Evolutionary conservation across 2,888 invertebrate species (phyloP).

Genomic region (Scaptomyza tumidula): DNA sequence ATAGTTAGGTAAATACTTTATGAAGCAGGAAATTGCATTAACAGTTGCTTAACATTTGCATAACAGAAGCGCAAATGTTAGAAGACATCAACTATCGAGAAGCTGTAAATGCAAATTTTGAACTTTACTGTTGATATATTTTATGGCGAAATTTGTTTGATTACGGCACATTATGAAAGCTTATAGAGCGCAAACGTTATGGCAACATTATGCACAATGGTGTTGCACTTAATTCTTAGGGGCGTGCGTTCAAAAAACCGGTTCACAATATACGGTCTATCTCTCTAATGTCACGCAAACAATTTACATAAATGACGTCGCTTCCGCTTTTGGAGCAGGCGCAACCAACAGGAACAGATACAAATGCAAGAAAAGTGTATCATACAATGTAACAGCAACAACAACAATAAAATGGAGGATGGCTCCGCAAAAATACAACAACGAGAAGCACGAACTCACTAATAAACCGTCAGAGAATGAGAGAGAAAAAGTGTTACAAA

Average conservation of each 20-base stretch:
- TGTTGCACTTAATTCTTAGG: slow-evolving; percentile 49
- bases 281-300: slow-evolving; percentile 75
- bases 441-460: background rate
- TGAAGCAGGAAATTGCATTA: background rate
- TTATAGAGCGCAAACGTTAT: slow-evolving; percentile 55
- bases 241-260: slow-evolving; percentile 61
- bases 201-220: slow-evolving; percentile 37
- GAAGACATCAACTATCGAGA: background rate
- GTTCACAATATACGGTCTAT: slow-evolving; percentile 54
- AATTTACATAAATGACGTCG: slow-evolving; percentile 80
- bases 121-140: slow-evolving; percentile 27
- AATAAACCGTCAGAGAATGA: slow-evolving; percentile 38
- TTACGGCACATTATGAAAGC: slow-evolving; percentile 45
- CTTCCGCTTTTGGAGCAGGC: slow-evolving; percentile 63
- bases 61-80: background rate
- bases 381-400: slow-evolving; percentile 30
- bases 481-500: slow-evolving; percentile 60
- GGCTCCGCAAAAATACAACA: slow-evolving; percentile 24
- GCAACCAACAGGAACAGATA: slow-evolving; percentile 58
- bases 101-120: slow-evolving; percentile 26
- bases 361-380: slow-evolving; percentile 50
- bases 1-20: background rate
- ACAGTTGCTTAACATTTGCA: background rate
- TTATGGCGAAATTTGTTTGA: slow-evolving; percentile 30
- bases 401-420: slow-evolving; percentile 42